Base-by-base conservation (phyloP, 2,888 invertebrate species). In the Nasonia oneida region DNA sequence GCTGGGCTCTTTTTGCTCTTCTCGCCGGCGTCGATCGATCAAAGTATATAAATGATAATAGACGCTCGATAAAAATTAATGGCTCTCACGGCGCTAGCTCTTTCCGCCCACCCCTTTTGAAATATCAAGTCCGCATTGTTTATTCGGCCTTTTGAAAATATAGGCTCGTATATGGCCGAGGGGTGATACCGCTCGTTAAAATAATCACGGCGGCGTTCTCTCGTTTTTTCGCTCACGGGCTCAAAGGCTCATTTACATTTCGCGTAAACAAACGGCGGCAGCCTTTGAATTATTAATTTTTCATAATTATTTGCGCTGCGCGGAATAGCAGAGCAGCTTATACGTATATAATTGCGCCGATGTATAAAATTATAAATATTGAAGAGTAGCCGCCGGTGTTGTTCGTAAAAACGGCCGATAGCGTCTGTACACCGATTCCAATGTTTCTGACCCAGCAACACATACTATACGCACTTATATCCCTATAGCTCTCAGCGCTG, bases 31-130 rank as follows among this genome's bases (percentile, higher is more conserved):
- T 3, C 67, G 39, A 84, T 74, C 73, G 74, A 79, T 75, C 42
- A 10, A 33, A 10, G 33, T 29, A 8, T 47, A 37, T 78, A 82
- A 83, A 83, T 86, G 82, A 83, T 86, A 83, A 86, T 78, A 83
- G 79, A 83, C 50, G 70, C 29, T 67, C 79, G 79, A 86, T 83
- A 86, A 83, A 76, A 86, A 86, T 86, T 83, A 86, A 86, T 83
- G 83, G 70, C 83, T 67, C 57, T 8, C 37, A 1, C 29, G 37
- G 37, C 37, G 37, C 4, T 37, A 29, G 29, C 12, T 71, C 6
- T 33, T 71, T 39, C 8, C 15, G 3, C 4, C 37, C 37, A 29
- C n/a, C 5, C 23, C 15, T 18, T 33, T 37, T 5, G 12, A 39
- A 18, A 23, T 78, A 18, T 53, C 15, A 5, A 53, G 53, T 3